Evolutionary conservation across 92 coral and sea anemone species (phyloP), one percentile per base, ranked within the genome.

Genomic region (Paragorgia papillata): DNA sequence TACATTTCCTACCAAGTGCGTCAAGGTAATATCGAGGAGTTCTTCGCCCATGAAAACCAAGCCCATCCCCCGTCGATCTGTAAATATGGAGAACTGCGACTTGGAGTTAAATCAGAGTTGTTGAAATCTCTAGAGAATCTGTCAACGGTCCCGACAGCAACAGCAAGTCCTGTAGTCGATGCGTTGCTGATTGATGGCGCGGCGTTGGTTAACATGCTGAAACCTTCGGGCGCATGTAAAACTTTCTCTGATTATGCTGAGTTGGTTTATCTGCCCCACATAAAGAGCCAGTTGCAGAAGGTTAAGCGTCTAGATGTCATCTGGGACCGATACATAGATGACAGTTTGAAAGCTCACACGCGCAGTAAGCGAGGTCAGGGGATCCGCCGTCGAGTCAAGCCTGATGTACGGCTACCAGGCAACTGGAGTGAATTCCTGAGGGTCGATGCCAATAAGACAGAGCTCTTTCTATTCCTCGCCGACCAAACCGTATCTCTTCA

Each of bases 391-490:
- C 76, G 60, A 7, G 80, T 84, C n/a, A 78, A 68, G 49, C 75
- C 75, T 9, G 56, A 57, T 31, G 60, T 3, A 41, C 39, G 62
- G 50, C 80, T 86, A 7, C 86, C 83, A 18, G 61, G 81, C 46
- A 88, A 75, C 78, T 88, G 86, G 84, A 88, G 76, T 15, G 88
- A 83, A 22, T 75, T 82, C 19, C 82, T 84, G 12, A 74, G 91
- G 19, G 73, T 75, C 9, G 33, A 75, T 22, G 40, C 39, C 54
- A 59, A 75, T 39, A 75, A 75, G 56, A 41, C 73, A 61, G 85
- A 84, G 49, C 74, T 84, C 49, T 88, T 88, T 60, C 48, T 28
- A 40, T 76, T 25, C 69, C 78, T 87, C 1, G 88, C 91, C 20
- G 51, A 75, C 33, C 73, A 59, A 57, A 58, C 81, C 27, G 22